phyloP scores from a whole-genome alignment of 2,888 invertebrate genomes.

The Melinaea menophilus region DNA sequence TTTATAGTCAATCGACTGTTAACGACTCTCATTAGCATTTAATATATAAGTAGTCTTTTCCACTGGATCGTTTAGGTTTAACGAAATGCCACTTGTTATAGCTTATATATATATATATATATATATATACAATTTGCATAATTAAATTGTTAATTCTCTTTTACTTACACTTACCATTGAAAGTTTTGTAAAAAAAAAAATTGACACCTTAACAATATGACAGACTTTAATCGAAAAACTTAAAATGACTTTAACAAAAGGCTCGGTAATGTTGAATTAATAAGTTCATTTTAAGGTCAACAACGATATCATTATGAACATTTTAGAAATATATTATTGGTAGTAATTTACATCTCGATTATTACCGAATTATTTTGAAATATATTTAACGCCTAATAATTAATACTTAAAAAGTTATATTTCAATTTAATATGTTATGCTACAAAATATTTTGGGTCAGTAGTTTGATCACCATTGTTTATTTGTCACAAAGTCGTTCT shows the following conservation, averaged over 20 bases:
- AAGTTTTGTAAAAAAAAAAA: background rate
- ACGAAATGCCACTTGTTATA: too few species aligned
- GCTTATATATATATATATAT: too few species aligned
- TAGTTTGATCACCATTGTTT: too few species aligned
- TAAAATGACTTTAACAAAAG: conserved; percentile 4
- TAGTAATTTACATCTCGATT: conserved; percentile 2
- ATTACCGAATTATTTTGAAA: too few species aligned
- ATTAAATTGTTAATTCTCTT: background rate
- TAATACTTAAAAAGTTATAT: conserved; percentile 14
- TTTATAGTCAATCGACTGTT: conserved; percentile 13
- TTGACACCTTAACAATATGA: background rate
- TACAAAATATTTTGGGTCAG: too few species aligned
- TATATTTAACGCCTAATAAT: conserved; percentile 2
- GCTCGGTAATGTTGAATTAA: background rate
- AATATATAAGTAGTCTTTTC: too few species aligned
- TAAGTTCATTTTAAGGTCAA: background rate
- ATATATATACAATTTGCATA: too few species aligned
- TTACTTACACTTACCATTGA: background rate
- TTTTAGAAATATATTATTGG: background rate
- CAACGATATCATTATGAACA: background rate
- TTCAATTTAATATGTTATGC: background rate
- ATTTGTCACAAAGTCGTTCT: too few species aligned
- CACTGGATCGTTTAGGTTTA: background rate
- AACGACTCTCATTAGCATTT: background rate
- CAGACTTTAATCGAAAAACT: background rate